These are phyloP conservation scores for Dromaius novaehollandiae DNA, from an alignment of 2,113 vertebrate genomes.

Conservation along the genomic window DNA sequence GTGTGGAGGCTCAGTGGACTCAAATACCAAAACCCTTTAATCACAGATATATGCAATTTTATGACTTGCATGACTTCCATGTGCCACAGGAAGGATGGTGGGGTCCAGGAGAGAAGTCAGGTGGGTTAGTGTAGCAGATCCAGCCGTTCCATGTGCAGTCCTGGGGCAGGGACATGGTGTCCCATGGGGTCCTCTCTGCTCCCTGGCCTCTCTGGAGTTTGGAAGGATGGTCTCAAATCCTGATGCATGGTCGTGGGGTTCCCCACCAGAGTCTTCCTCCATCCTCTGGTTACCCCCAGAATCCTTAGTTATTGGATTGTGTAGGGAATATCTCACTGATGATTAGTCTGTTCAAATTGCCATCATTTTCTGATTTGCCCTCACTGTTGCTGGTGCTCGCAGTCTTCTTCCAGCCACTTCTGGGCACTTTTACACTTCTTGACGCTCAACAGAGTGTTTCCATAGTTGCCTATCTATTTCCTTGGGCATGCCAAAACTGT, in stretches of 20 bases:
- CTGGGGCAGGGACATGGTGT: background rate
- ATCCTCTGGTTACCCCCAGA: background rate
- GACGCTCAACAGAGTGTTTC: background rate
- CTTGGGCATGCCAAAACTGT: background rate
- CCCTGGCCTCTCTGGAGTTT: background rate
- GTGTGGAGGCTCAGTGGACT: background rate
- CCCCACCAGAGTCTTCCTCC: background rate
- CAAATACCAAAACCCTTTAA: background rate
- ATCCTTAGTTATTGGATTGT: background rate
- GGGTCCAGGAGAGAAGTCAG: too few species aligned
- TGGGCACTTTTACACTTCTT: background rate
- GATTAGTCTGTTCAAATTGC: background rate
- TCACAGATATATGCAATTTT: background rate
- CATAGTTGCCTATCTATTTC: background rate
- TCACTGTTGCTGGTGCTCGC: background rate
- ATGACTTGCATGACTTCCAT: background rate
- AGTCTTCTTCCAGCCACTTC: background rate
- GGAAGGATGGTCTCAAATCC: background rate
- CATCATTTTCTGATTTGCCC: background rate
- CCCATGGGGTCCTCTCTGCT: background rate
- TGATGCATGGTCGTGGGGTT: background rate
- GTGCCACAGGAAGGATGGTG: background rate
- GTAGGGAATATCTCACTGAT: background rate
- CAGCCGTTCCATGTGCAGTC: accelerated
- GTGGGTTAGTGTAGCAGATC: background rate